A percentile compares a stretch with the other conserved stretches of the same genome.
phyloP scores from a whole-genome alignment of 2,113 vertebrate genomes.

The Campylomormyrus numenius region DNA sequence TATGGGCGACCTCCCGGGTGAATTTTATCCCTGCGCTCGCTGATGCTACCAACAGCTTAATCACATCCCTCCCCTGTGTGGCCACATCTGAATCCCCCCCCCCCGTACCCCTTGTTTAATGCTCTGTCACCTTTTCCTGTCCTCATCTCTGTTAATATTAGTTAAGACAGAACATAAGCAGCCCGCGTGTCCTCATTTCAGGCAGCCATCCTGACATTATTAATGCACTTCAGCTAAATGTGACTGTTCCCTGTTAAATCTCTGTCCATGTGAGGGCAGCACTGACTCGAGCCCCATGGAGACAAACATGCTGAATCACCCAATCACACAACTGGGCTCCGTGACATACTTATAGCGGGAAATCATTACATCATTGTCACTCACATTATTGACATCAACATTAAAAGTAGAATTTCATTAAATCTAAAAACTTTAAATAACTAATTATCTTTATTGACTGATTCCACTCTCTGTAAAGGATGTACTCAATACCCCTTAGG shows the following conservation, averaged over 20 bases:
- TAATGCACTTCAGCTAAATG: background rate
- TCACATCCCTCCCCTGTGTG: conserved; percentile 53
- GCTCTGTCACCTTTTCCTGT: background rate
- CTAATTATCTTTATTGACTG: conserved; percentile 16
- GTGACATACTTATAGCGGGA: background rate
- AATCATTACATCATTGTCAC: conserved; percentile 5
- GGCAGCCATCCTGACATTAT: background rate
- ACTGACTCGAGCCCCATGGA: background rate
- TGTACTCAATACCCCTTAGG: conserved; percentile 6
- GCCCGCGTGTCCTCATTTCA: background rate
- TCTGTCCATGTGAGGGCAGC: background rate
- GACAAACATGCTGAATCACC: background rate
- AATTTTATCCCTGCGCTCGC: conserved; percentile 37
- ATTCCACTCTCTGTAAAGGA: conserved; percentile 10
- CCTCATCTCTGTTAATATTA: background rate
- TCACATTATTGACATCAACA: conserved; percentile 9
- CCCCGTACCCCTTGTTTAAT: background rate
- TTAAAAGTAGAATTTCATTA: conserved; percentile 18
- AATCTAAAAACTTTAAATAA: conserved; percentile 18
- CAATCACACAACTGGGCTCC: background rate
- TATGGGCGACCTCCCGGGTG: background rate
- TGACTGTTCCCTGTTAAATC: background rate
- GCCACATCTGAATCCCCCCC: background rate
- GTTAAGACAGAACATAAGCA: background rate
- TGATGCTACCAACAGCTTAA: conserved; percentile 59